Percentiles rank a stretch among this genome's conserved stretches.
phyloP scores from a whole-genome alignment of 2,888 invertebrate genomes.

The Coelinius sp. region DNA sequence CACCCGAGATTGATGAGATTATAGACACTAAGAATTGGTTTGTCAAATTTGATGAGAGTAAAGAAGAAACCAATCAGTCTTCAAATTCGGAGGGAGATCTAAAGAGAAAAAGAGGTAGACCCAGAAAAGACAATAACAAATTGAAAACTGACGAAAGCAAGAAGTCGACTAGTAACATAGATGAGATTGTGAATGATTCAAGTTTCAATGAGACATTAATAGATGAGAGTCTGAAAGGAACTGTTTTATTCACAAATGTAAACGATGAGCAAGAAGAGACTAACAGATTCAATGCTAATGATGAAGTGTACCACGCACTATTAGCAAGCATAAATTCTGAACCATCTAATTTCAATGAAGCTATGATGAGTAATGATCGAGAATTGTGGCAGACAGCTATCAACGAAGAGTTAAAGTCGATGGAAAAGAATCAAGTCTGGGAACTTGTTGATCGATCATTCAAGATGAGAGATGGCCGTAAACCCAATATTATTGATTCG shows the following conservation, averaged over 20 bases:
- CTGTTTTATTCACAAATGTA: no score
- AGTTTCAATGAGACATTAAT: no score
- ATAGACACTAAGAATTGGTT: neutral
- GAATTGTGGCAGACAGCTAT: neutral
- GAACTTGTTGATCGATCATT: neutral
- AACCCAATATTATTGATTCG: neutral
- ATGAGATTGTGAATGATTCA: conserved; percentile 27
- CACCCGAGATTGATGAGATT: neutral
- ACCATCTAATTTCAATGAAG: conserved; percentile 34
- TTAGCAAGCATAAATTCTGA: conserved; percentile 36
- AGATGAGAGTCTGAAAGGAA: no score
- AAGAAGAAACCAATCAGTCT: conserved; percentile 4
- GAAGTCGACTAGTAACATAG: no score
- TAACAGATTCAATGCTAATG: no score
- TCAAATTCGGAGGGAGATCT: no score
- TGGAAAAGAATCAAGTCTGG: neutral
- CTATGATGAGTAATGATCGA: conserved; percentile 31
- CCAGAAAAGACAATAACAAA: no score
- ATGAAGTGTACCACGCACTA: conserved; percentile 8
- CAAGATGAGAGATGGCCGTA: neutral
- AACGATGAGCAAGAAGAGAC: no score
- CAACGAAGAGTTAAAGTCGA: neutral
- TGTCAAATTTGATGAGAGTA: neutral
- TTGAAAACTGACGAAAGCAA: no score
- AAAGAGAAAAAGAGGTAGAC: no score